These are phyloP conservation scores for Macrocentrus cingulum DNA, from an alignment of 1,140 invertebrate species.

Conservation along the genomic window DNA sequence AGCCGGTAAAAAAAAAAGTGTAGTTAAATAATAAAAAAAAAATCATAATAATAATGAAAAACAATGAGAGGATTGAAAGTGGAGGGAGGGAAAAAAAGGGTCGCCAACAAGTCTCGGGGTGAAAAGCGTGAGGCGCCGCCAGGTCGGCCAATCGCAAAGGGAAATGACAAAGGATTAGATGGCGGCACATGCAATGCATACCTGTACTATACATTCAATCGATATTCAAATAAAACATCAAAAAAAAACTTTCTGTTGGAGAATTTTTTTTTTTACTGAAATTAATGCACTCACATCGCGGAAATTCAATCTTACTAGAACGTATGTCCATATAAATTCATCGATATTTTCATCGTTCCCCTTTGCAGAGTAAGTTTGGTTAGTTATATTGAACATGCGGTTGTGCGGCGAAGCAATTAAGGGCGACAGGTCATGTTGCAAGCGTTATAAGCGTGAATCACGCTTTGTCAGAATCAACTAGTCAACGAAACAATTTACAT, in stretches of 20 bases:
- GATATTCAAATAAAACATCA: conserved; percentile 5
- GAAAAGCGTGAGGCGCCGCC: conserved; percentile 41
- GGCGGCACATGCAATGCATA: conserved; percentile 23
- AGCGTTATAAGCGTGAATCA: background rate
- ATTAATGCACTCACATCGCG: background rate
- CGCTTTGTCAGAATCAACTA: background rate
- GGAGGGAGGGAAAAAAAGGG: conserved; percentile 25
- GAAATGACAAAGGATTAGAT: background rate
- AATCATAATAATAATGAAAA: background rate
- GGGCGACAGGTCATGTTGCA: background rate
- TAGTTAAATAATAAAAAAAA: conserved; percentile 5
- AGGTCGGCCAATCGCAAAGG: conserved; percentile 34
- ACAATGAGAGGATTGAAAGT: conserved; percentile 6
- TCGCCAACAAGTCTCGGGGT: conserved; percentile 36
- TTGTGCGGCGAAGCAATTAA: background rate
- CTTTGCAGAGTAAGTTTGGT: too few relatives aligned
- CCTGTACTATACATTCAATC: conserved; percentile 17
- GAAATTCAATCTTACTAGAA: too few relatives aligned
- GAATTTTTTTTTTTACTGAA: background rate
- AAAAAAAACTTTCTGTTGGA: background rate
- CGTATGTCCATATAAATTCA: too few relatives aligned
- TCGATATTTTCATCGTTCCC: too few relatives aligned
- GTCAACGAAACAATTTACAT: too few relatives aligned
- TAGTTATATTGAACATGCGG: background rate
- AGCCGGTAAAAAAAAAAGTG: background rate